These are phyloP conservation scores for Oscheius sp. DNA, from an alignment of 1,140 invertebrate genomes.

Conservation along the genomic window DNA sequence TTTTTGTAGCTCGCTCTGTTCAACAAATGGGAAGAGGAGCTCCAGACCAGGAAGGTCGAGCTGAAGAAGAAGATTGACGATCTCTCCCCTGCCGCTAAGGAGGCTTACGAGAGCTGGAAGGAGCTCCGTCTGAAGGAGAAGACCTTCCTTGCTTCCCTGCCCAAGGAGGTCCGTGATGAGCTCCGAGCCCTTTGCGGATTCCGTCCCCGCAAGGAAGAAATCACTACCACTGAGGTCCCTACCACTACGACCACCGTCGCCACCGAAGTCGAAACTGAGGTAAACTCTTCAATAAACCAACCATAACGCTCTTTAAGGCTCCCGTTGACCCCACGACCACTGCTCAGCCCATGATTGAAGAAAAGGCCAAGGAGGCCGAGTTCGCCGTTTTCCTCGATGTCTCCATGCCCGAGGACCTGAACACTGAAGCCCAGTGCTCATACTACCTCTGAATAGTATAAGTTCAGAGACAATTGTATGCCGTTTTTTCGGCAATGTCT, in stretches of 20 bases:
- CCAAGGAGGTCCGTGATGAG: conserved; percentile 53
- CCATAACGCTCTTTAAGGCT: background rate
- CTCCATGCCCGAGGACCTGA: conserved; percentile 31
- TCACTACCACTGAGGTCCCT: conserved; percentile 8
- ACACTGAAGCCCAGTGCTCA: conserved; percentile 32
- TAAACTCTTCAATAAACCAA: too few relatives aligned
- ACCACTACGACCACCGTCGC: conserved; percentile 8
- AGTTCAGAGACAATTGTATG: too few relatives aligned
- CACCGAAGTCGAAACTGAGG: conserved; percentile 10
- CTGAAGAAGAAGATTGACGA: conserved; percentile 41
- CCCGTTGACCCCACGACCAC: conserved; percentile 21
- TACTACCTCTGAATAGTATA: conserved; percentile 24
- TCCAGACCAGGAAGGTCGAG: conserved; percentile 46
- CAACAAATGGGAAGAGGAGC: conserved; percentile 56
- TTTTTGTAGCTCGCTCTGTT: conserved; percentile 51
- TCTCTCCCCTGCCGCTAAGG: conserved; percentile 47
- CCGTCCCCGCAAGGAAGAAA: background rate
- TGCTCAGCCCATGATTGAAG: conserved; percentile 1
- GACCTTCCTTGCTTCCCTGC: conserved; percentile 46
- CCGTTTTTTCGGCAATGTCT: too few relatives aligned
- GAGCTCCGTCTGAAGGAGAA: conserved; percentile 51
- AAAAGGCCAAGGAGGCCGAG: conserved; percentile 30
- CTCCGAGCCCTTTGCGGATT: conserved; percentile 51
- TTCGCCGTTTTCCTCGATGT: conserved; percentile 37
- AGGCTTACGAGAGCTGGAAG: conserved; percentile 57